Evolutionary conservation across 1,140 invertebrate genomes (phyloP).

Genomic region (Delia radicum): DNA sequence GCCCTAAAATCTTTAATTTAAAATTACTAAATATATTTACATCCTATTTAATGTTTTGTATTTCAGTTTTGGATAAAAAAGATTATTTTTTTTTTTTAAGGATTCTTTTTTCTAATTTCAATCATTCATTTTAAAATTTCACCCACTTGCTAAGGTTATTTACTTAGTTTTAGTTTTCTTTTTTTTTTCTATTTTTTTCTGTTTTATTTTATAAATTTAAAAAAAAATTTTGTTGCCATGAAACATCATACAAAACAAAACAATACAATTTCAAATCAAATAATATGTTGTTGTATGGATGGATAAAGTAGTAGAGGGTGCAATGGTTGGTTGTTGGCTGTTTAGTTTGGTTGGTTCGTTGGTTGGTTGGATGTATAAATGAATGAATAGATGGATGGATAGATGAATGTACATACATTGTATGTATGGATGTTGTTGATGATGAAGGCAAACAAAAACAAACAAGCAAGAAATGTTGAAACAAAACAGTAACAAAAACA

Average conservation of each 20-base stretch:
- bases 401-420: not conserved
- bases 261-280: not conserved
- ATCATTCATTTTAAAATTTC: not conserved
- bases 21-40: too few species aligned
- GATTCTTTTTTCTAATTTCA: not conserved
- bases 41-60: not conserved
- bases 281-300: not conserved
- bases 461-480: constrained; percentile 26
- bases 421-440: not conserved
- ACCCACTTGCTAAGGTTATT: constrained; percentile 1
- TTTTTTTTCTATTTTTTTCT: not conserved
- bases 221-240: not conserved
- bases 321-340: not conserved
- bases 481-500: constrained; percentile 29
- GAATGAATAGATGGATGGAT: not conserved
- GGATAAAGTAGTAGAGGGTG: too few species aligned
- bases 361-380: not conserved
- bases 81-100: not conserved
- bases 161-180: not conserved
- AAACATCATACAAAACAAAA: not conserved
- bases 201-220: not conserved
- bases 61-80: not conserved
- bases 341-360: not conserved
- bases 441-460: constrained; percentile 23
- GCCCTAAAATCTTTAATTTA: too few species aligned